Evolutionary conservation across 2,888 invertebrate species (phyloP), one percentile per base, ranked within the genome.

Genomic region (Nomada ruficornis): DNA sequence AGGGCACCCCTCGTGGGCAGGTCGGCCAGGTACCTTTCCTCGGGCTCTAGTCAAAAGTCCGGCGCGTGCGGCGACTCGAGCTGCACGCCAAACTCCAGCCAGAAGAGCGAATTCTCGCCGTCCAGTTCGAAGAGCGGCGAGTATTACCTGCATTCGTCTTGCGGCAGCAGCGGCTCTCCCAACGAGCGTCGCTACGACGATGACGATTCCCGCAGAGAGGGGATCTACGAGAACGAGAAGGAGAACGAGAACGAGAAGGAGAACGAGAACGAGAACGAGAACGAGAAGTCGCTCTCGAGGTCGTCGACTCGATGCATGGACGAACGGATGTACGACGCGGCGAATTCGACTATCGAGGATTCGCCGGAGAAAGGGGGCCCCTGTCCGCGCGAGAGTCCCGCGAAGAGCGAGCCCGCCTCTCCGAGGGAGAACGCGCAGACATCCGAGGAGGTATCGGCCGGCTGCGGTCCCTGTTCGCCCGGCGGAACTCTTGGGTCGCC

Each of bases 51-150:
- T 80, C 93, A 92, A 26, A 92, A 90, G 71, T 93, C 93, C 2
- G 92, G 90, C 0, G 93, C 93, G 57, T 93, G 92, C 64, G 93
- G 91, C 0, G 93, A 93, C 20, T 93, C 93, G 2, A 92, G 90
- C 73, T 93, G 92, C 72, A 93, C 93, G 0, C 92, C 92, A 0
- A 93, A 93, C 65, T 93, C 93, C 4, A 93, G 93, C 57, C 93
- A 93, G 70, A 93, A 93, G 69, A 92, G 92, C 69, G 93, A 91
- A 70, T 93, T 93, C 72, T 93, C 93, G 4, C 93, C 93, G 1
- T 88, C 91, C 0, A 93, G 93, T 65, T 93, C 93, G 4, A 93
- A 93, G 74, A 93, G 93, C 74, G 93, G 93, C 4, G 93, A 93
- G 55, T 93, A 93, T 55, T 93, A 93, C 73, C 68, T 93, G 18